Conservation (phyloP, 2,113 vertebrate genomes). For the Erpornis zantholeuca region DNA sequence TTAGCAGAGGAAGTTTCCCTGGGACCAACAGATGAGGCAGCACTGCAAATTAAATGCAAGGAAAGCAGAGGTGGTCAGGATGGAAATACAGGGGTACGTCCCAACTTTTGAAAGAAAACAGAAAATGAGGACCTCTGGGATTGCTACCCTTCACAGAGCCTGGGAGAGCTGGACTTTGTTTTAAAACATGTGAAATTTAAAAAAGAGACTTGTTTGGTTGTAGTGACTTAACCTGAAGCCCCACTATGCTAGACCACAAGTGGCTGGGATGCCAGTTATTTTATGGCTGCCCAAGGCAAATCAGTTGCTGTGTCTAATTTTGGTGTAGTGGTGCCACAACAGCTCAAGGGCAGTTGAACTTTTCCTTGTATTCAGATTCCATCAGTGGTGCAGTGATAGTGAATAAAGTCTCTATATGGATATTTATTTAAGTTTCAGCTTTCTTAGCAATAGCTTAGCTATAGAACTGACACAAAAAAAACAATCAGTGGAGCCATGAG, state of each 20-base stretch:
- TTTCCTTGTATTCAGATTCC: not conserved
- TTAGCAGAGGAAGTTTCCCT: not conserved
- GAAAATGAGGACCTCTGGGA: not conserved
- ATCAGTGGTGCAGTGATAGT: not conserved
- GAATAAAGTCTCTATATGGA: not conserved
- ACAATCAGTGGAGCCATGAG: not conserved
- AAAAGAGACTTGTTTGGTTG: not conserved
- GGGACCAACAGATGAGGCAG: not conserved
- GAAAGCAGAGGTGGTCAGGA: not conserved
- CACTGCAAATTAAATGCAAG: not conserved
- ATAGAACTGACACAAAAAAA: not conserved
- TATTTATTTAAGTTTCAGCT: not conserved
- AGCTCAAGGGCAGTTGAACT: not conserved
- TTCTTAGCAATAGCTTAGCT: not conserved
- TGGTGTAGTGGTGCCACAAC: not conserved
- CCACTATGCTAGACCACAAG: not conserved
- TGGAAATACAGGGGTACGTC: not conserved
- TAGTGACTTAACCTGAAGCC: not conserved
- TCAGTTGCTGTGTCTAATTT: not conserved
- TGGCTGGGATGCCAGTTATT: not conserved
- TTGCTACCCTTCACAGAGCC: not conserved
- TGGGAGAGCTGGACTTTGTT: not conserved
- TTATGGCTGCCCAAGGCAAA: not conserved
- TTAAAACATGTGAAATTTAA: not conserved
- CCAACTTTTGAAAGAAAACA: not conserved